Percentiles rank a stretch among this genome's conserved stretches.
phyloP scores from a whole-genome alignment of 2,797 vertebrate species.

The Chelidonichthys spinosus region DNA sequence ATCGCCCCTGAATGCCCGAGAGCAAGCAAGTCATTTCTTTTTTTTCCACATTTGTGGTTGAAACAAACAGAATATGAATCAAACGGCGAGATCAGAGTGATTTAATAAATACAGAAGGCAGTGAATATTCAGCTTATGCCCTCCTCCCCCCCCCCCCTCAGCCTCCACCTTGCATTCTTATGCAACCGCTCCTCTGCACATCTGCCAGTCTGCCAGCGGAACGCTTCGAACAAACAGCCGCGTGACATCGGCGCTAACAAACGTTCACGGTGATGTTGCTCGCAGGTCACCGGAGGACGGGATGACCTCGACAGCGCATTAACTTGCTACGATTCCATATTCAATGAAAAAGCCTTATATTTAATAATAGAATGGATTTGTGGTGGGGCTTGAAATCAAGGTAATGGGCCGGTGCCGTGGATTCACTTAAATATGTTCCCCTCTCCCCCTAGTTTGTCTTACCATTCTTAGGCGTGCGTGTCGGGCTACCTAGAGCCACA shows the following conservation, averaged over 20 bases:
- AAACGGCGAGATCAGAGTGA: constrained; percentile 39
- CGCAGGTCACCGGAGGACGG: constrained; percentile 21
- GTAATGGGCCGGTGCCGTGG: constrained; percentile 5
- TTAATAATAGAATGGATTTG: constrained; percentile 43
- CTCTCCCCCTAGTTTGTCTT: constrained; percentile 78
- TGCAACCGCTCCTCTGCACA: constrained; percentile 14
- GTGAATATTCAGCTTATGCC: constrained; percentile 33
- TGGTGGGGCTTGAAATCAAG: constrained; percentile 9
- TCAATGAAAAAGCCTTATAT: constrained; percentile 38
- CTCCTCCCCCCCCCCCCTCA: constrained; percentile 16
- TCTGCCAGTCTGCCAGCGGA: constrained; percentile 37
- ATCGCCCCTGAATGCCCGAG: neutral
- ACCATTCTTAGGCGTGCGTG: constrained; percentile 96
- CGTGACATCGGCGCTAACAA: constrained; percentile 52
- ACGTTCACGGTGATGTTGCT: constrained; percentile 10
- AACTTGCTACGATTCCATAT: constrained; percentile 56
- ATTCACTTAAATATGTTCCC: constrained; percentile 12
- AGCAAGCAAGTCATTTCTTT: neutral
- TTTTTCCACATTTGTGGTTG: constrained; percentile 15
- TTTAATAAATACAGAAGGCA: constrained; percentile 42
- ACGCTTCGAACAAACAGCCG: constrained; percentile 40
- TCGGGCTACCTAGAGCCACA: constrained; percentile 93
- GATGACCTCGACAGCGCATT: constrained; percentile 61
- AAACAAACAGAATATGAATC: constrained; percentile 58
- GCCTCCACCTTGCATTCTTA: constrained; percentile 28